Conservation (phyloP, 2,113 vertebrate genomes). For the Promerops cafer region DNA sequence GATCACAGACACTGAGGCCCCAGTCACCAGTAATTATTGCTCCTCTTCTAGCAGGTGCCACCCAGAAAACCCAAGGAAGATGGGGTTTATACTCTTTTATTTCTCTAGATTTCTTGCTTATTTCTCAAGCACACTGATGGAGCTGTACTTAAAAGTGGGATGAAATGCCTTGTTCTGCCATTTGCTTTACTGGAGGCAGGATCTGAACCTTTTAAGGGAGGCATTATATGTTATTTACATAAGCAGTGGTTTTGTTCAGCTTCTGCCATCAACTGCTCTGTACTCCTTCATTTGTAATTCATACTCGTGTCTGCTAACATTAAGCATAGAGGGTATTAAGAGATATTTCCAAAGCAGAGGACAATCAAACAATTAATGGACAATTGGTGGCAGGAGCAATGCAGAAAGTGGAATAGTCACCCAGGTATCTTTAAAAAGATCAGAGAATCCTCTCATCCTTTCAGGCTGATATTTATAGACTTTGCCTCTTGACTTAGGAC, state of each 20-base stretch:
- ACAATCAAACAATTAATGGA: not conserved
- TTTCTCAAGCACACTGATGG: not conserved
- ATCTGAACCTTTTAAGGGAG: not conserved
- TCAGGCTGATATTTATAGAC: slow-evolving; percentile 15
- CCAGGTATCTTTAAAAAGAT: not conserved
- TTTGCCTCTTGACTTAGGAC: not conserved
- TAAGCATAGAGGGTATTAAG: not conserved
- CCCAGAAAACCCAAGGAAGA: not conserved
- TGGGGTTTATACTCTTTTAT: not conserved
- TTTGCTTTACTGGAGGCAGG: not conserved
- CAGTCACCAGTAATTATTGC: not conserved
- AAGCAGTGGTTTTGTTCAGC: not conserved
- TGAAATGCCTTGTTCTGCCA: not conserved
- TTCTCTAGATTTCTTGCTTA: not conserved
- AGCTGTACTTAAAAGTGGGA: not conserved
- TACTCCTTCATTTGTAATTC: not conserved
- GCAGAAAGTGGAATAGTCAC: not conserved
- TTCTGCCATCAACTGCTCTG: not conserved
- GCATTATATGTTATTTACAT: not conserved
- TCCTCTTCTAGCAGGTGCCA: not conserved
- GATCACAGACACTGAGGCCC: not conserved
- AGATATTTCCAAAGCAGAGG: not conserved
- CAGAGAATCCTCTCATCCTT: not conserved
- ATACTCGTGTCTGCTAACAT: not conserved
- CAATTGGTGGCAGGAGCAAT: not conserved